Conservation (phyloP, 2,888 invertebrate species). For the Dryomyza anilis region DNA sequence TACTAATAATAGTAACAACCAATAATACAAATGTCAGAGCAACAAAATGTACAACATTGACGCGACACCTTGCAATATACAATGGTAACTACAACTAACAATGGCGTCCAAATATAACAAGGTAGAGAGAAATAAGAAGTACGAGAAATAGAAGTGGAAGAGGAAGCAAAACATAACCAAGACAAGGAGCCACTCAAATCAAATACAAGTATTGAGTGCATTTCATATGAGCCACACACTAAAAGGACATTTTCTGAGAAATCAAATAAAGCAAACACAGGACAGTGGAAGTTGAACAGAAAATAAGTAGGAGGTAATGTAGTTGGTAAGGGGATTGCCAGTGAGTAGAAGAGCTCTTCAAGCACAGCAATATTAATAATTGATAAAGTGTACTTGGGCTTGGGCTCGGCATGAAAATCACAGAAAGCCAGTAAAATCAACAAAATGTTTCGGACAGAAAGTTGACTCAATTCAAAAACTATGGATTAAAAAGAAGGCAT, state of each 20-base stretch:
- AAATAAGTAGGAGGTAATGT: neutral
- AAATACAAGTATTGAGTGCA: slow-evolving; percentile 11
- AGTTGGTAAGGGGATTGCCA: neutral
- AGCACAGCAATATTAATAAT: slow-evolving; percentile 18
- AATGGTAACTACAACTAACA: neutral
- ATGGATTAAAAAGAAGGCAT: no score
- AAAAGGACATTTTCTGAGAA: slow-evolving; percentile 19
- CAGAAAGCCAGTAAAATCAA: neutral
- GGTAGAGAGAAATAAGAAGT: neutral
- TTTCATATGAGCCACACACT: slow-evolving; percentile 8
- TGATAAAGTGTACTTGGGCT: slow-evolving; percentile 11
- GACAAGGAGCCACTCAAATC: neutral
- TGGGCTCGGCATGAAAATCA: no score
- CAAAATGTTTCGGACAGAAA: slow-evolving; percentile 13
- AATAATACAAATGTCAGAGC: no score
- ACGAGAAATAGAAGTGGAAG: neutral
- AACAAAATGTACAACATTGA: neutral
- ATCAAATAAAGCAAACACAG: slow-evolving; percentile 9
- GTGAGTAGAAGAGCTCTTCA: neutral
- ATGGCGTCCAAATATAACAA: neutral
- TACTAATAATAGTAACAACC: neutral
- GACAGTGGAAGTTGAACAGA: no score
- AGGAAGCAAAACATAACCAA: neutral
- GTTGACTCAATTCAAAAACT: slow-evolving; percentile 20
- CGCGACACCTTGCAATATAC: neutral